Evolutionary conservation across 2,888 invertebrate species (phyloP).

Genomic region (Empis stercorea): DNA sequence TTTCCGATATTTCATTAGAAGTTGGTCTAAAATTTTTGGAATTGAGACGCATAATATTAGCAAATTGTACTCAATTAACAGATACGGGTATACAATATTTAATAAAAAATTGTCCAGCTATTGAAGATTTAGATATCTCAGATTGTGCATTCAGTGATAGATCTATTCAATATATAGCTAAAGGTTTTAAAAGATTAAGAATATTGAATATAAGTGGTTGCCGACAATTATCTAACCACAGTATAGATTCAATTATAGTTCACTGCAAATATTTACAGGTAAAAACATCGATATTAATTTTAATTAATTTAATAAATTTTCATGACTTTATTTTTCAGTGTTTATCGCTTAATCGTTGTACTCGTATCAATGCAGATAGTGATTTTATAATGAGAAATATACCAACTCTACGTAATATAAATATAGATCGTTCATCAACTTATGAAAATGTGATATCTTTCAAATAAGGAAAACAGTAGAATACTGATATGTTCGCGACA

Average conservation of each 20-base stretch:
- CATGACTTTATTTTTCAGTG: conserved; percentile 14
- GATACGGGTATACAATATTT: conserved; percentile 49
- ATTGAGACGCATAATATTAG: conserved; percentile 46
- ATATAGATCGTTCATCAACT: not conserved
- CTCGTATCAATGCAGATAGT: conserved; percentile 31
- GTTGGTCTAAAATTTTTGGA: conserved; percentile 55
- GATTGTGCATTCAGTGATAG: conserved; percentile 59
- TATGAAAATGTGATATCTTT: conserved; percentile 28
- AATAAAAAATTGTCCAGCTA: conserved; percentile 52
- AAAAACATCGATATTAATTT: not conserved
- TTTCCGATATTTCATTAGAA: conserved; percentile 58
- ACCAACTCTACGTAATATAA: conserved; percentile 23
- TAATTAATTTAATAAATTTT: not conserved
- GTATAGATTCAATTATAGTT: conserved; percentile 30
- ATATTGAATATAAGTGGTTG: conserved; percentile 38
- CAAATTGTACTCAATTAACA: conserved; percentile 57
- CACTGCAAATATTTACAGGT: conserved; percentile 29
- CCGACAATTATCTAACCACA: conserved; percentile 36
- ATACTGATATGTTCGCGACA: conserved; percentile 34
- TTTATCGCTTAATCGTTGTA: conserved; percentile 28
- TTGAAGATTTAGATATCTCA: conserved; percentile 52
- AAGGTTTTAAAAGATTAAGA: conserved; percentile 31
- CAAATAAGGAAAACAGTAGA: conserved; percentile 26
- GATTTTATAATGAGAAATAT: conserved; percentile 28
- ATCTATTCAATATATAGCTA: conserved; percentile 39